These are phyloP conservation scores for Drosophila jambulina DNA, from an alignment of 1,140 invertebrate species.

Conservation along the genomic window DNA sequence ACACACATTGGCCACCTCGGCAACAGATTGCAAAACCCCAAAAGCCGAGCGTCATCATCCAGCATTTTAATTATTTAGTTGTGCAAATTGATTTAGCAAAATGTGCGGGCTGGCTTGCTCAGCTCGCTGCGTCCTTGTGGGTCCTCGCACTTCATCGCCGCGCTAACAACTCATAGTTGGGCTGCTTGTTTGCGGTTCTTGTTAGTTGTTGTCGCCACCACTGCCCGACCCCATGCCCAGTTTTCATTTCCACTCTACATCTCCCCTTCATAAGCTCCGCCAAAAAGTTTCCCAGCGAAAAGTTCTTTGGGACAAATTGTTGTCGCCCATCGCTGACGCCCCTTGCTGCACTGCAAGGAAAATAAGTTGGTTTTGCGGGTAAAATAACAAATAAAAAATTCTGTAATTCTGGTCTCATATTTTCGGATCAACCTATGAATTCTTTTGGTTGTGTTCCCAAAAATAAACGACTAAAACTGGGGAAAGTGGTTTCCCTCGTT, in stretches of 20 bases:
- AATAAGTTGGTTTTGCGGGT: neutral
- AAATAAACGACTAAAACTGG: no score
- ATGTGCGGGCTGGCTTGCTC: constrained; percentile 25
- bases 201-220: constrained; percentile 26
- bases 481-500: no score
- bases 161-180: constrained; percentile 38
- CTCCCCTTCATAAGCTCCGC: neutral
- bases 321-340: constrained; percentile 8
- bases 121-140: constrained; percentile 17
- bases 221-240: neutral
- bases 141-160: constrained; percentile 45
- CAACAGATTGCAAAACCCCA: constrained; percentile 29
- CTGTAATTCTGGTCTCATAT: neutral
- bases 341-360: neutral
- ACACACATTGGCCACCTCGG: neutral
- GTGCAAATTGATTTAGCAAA: constrained; percentile 58
- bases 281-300: constrained; percentile 43
- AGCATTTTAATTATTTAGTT: constrained; percentile 56
- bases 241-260: neutral
- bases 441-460: no score
- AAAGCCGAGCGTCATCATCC: constrained; percentile 36
- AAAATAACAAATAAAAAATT: neutral
- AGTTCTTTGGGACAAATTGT: constrained; percentile 53
- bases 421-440: no score
- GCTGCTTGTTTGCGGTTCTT: constrained; percentile 59